Conservation (phyloP, 2,888 invertebrate genomes). For the Drosophila lacicola region DNA sequence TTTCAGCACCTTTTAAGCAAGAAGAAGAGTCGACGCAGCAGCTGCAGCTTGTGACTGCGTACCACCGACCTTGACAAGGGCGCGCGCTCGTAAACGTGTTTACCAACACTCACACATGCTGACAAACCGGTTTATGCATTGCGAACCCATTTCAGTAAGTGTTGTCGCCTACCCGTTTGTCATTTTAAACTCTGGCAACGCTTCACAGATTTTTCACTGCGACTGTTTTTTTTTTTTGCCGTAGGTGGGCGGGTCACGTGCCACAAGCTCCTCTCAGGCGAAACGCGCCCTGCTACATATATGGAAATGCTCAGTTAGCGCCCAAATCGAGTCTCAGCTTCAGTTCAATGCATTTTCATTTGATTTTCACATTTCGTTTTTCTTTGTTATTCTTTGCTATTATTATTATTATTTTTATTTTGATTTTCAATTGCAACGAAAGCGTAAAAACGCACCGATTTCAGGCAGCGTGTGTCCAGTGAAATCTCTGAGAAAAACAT, state of each 20-base stretch:
- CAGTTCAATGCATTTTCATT: constrained; percentile 13
- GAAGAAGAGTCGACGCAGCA: constrained; percentile 11
- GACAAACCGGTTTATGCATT: constrained; percentile 56
- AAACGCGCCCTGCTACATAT: background rate
- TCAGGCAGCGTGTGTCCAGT: constrained; percentile 39
- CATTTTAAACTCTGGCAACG: constrained; percentile 5
- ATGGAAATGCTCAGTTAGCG: background rate
- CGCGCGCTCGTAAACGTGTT: constrained; percentile 62
- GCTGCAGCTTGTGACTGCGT: constrained; percentile 19
- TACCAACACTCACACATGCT: constrained; percentile 35
- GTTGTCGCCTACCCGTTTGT: background rate
- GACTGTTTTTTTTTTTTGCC: background rate
- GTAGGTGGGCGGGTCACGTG: background rate
- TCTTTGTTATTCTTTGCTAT: background rate
- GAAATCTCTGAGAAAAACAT: constrained; percentile 12
- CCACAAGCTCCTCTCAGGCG: background rate
- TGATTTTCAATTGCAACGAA: constrained; percentile 29
- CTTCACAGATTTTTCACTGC: constrained; percentile 11
- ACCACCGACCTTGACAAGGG: constrained; percentile 72
- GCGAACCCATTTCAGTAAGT: background rate
- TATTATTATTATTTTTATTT: background rate
- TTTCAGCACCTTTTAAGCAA: background rate
- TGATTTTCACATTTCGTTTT: constrained; percentile 3
- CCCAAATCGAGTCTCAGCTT: background rate
- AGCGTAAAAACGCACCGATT: constrained; percentile 41